Evolutionary conservation across 1,140 invertebrate species (phyloP).

Genomic region (Drosophila watanabei): DNA sequence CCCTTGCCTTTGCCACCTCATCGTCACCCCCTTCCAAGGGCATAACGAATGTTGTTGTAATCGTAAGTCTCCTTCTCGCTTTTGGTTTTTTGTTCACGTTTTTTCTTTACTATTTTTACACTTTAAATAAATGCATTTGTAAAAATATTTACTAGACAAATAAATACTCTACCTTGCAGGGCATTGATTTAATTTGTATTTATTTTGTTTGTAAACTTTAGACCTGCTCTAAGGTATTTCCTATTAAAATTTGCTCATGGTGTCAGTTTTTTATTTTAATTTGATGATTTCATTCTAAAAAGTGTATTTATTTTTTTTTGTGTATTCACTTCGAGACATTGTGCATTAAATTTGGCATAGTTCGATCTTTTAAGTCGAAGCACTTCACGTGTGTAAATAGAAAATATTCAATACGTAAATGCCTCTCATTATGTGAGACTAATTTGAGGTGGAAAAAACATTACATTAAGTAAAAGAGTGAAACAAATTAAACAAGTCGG

Average conservation of each 20-base stretch:
- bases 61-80: slow-evolving; percentile 9
- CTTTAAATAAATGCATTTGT: no score
- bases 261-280: neutral
- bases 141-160: neutral
- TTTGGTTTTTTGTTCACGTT: neutral
- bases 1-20: neutral
- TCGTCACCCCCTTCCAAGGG: slow-evolving; percentile 44
- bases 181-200: neutral
- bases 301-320: neutral
- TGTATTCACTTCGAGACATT: neutral
- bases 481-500: slow-evolving; percentile 17
- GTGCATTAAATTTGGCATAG: slow-evolving; percentile 6
- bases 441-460: slow-evolving; percentile 19
- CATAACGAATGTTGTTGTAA: slow-evolving; percentile 62
- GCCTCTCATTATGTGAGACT: slow-evolving; percentile 43
- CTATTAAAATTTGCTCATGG: neutral
- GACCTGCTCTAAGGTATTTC: neutral
- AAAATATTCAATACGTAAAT: slow-evolving; percentile 32
- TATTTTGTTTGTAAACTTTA: neutral
- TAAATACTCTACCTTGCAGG: neutral
- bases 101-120: slow-evolving; percentile 2
- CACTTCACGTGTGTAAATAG: slow-evolving; percentile 25
- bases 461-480: slow-evolving; percentile 19
- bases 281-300: neutral
- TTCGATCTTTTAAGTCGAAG: neutral